Conservation (phyloP, 2,797 vertebrate species). For the Zenarchopterus dispar region DNA sequence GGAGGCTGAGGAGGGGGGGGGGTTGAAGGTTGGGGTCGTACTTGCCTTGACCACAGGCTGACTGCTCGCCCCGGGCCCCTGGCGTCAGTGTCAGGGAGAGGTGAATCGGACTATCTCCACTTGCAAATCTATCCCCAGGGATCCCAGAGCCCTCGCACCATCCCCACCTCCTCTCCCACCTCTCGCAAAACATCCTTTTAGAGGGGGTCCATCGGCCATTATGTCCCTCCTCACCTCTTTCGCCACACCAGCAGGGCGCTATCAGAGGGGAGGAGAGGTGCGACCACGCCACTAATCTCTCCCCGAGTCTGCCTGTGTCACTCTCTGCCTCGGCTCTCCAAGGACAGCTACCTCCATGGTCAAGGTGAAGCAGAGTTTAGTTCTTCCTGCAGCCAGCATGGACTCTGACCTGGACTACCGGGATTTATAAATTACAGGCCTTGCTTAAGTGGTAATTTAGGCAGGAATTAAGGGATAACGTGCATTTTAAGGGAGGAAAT, state of each 20-base stretch:
- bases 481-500: constrained; percentile 81
- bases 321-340: constrained; percentile 46
- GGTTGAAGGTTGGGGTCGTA: constrained; percentile 37
- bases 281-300: constrained; percentile 63
- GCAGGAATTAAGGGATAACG: constrained; percentile 80
- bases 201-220: constrained; percentile 67
- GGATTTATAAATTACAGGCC: constrained; percentile 79
- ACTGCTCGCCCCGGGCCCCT: constrained; percentile 63
- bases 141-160: constrained; percentile 59
- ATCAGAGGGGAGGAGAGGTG: constrained; percentile 67
- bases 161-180: constrained; percentile 73
- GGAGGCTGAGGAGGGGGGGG: constrained; percentile 22
- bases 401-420: constrained; percentile 59
- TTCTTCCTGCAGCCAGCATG: constrained; percentile 29
- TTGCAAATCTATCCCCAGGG: constrained; percentile 78
- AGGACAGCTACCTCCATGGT: constrained; percentile 60
- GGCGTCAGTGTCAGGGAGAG: constrained; percentile 79
- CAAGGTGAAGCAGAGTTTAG: constrained; percentile 73
- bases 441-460: constrained; percentile 83
- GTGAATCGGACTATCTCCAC: constrained; percentile 80
- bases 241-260: constrained; percentile 55
- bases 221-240: constrained; percentile 73
- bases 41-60: constrained; percentile 74
- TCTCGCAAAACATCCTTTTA: constrained; percentile 77
- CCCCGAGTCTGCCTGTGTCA: constrained; percentile 51